Conservation (phyloP, 2,797 vertebrate species). For the Pseudochaenichthys georgianus region DNA sequence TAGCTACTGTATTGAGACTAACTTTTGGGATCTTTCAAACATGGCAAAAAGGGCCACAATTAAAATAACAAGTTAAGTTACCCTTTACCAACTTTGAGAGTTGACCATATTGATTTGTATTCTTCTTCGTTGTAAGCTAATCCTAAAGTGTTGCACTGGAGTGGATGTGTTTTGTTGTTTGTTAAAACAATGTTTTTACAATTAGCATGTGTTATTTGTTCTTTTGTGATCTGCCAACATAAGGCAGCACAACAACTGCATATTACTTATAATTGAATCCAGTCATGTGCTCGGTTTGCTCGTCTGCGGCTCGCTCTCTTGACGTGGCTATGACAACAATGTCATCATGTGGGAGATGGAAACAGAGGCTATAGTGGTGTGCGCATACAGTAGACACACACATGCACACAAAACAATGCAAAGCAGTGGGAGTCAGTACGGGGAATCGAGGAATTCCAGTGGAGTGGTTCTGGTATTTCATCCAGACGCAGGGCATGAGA, state of each 20-base stretch:
- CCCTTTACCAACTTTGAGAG: background rate
- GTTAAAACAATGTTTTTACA: background rate
- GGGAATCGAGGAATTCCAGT: constrained; percentile 77
- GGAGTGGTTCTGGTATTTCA: constrained; percentile 71
- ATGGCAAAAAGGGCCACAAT: background rate
- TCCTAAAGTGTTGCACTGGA: background rate
- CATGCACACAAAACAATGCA: constrained; percentile 59
- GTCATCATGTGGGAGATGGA: constrained; percentile 58
- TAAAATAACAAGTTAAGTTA: background rate
- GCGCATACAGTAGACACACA: background rate
- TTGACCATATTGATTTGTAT: background rate
- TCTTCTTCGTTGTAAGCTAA: background rate
- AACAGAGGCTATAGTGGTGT: constrained; percentile 46
- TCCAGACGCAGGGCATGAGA: constrained; percentile 62
- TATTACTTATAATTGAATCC: background rate
- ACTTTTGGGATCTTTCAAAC: too few relatives aligned
- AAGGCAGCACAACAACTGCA: background rate
- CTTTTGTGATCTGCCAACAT: background rate
- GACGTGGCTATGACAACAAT: constrained; percentile 43
- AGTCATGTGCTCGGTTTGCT: constrained; percentile 3
- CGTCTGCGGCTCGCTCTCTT: constrained; percentile 19
- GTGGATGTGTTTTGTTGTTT: background rate
- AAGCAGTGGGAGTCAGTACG: constrained; percentile 67
- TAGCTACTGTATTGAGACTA: background rate
- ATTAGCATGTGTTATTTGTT: background rate